Conservation (phyloP, 1,140 invertebrate species). For the Sinonovacula constricta region DNA sequence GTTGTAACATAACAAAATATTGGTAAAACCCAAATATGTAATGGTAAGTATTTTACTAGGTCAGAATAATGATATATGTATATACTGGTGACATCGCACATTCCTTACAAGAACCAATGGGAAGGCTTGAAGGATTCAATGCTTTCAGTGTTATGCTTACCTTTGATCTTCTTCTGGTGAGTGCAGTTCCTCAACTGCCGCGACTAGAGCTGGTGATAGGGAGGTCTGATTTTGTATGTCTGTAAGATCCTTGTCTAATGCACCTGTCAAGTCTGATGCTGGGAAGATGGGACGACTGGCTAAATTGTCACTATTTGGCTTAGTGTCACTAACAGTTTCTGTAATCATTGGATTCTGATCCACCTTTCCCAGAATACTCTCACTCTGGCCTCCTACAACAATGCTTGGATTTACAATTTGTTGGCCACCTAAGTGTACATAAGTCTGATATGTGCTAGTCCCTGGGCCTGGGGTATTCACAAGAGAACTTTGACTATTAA, state of each 20-base stretch:
- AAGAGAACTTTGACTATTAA: neutral
- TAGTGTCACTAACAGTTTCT: neutral
- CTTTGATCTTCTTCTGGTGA: constrained; percentile 37
- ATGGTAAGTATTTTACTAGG: no score
- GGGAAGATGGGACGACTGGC: neutral
- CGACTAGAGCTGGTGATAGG: constrained; percentile 41
- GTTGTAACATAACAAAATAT: no score
- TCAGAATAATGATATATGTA: no score
- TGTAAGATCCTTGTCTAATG: constrained; percentile 40
- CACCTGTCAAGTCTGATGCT: constrained; percentile 7
- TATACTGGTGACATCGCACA: no score
- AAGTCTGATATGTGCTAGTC: constrained; percentile 24
- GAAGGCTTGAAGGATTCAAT: no score
- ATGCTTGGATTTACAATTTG: constrained; percentile 40
- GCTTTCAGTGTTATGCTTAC: no score
- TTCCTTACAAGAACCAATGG: no score
- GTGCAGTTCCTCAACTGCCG: constrained; percentile 38
- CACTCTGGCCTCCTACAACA: constrained; percentile 28
- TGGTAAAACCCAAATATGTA: no score
- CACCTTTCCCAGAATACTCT: constrained; percentile 6
- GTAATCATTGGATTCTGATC: neutral
- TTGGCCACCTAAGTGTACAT: constrained; percentile 37
- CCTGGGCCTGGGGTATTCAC: neutral
- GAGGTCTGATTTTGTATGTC: constrained; percentile 34
- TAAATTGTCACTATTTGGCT: no score